Base-by-base conservation (phyloP, 2,797 vertebrate species). In the Falco columbarius region DNA sequence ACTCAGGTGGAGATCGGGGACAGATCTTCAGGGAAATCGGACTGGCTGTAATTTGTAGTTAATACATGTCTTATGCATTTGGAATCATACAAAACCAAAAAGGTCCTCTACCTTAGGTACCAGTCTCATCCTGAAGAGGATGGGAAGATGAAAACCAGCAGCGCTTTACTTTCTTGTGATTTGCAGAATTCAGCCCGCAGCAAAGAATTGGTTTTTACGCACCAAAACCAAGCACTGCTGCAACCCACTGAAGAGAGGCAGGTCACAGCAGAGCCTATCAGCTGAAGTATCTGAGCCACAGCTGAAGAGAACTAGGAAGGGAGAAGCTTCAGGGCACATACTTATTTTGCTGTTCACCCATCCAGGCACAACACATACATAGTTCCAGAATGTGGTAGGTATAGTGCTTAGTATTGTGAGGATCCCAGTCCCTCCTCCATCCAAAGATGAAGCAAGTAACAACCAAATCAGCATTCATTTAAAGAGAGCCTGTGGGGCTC, bases 321-420 rank as follows among this genome's bases (percentile, higher is more conserved):
- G 9, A 75, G 55, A 68, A 54, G 74, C 44, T 36, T 54, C 73
- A 24, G 36, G 17, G 17, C 3, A 7, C 3, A 4, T 3, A 30
- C 1, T 2, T 4, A 6, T 19, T 26, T 30, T 46, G 54, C 59
- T 27, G 16, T 56, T 65, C 62, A 22, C 38, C 44, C 24, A 34
- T 8, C 14, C 65, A 62, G 49, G 49, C 0, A 4, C 74, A 76
- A 59, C 23, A 15, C 17, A 3, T 6, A 22, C 32, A 15, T 14
- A 61, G 67, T 18, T 70, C 46, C 36, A 34, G 14, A 32, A 54
- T 2, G 42, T 8, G 2, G 14, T 4, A n/a, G 76, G 15, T 30
- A 63, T 29, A 26, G 16, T 0, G 1, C 36, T 84, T 12, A 5
- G 34, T 2, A 24, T 10, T 4, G 23, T 3, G 36, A 17, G 40